Conservation (phyloP, 1,140 invertebrate species). For the Lordiphosa clarofinis region DNA sequence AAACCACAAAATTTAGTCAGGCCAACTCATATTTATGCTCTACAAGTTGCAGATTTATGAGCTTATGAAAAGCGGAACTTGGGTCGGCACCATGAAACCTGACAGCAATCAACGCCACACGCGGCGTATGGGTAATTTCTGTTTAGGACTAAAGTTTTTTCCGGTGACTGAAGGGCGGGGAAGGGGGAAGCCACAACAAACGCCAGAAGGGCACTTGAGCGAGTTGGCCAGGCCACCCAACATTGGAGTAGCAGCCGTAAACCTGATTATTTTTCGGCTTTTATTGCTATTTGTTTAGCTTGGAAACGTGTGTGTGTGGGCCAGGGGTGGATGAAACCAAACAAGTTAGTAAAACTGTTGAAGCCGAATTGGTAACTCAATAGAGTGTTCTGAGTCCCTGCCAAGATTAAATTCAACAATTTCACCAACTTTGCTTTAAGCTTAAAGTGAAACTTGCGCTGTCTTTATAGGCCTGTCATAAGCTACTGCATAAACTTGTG, state of each 20-base stretch:
- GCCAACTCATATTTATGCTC: conserved; percentile 49
- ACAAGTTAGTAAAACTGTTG: not conserved
- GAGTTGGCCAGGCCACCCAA: conserved; percentile 28
- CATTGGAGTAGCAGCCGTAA: conserved; percentile 37
- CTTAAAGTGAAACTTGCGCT: not conserved
- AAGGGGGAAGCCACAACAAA: conserved; percentile 51
- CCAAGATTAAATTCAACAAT: too few relatives aligned
- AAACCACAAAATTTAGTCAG: conserved; percentile 9
- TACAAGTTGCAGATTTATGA: conserved; percentile 66
- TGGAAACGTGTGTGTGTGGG: conserved; percentile 5
- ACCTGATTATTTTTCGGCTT: conserved; percentile 70
- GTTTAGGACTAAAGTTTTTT: conserved; percentile 63
- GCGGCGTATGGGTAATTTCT: conserved; percentile 71
- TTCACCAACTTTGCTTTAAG: too few relatives aligned
- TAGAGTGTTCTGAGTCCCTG: too few relatives aligned
- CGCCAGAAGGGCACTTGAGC: conserved; percentile 63
- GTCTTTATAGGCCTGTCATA: conserved; percentile 5
- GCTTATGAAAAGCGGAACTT: conserved; percentile 49
- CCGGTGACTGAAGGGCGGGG: not conserved
- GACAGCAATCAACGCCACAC: conserved; percentile 55
- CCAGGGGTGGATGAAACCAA: not conserved
- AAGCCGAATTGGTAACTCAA: too few relatives aligned
- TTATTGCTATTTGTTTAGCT: conserved; percentile 72
- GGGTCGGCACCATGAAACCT: conserved; percentile 13
- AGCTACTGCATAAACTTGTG: not conserved